phyloP scores from a whole-genome alignment of 1,140 invertebrate genomes.

The Heliothis virescens region DNA sequence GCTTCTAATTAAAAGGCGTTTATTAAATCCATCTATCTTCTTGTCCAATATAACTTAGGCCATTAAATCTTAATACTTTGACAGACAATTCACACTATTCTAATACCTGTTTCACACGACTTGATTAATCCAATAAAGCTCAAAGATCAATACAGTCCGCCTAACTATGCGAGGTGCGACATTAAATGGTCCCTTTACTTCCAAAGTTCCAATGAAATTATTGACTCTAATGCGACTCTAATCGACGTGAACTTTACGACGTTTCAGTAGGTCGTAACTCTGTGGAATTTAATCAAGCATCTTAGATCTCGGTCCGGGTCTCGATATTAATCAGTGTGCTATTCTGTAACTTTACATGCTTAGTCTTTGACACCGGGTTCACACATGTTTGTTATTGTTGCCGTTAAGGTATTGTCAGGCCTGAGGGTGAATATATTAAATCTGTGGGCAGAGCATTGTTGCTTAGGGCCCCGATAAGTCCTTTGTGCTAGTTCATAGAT shows the following conservation, averaged over 20 bases:
- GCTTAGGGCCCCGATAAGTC: slow-evolving; percentile 2
- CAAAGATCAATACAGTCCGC: slow-evolving; percentile 35
- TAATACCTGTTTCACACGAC: background rate
- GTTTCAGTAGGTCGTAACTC: slow-evolving; percentile 67
- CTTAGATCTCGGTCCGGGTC: slow-evolving; percentile 74
- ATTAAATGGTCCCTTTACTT: slow-evolving; percentile 46
- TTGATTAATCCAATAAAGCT: slow-evolving; percentile 38
- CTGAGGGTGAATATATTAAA: slow-evolving; percentile 41
- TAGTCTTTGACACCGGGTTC: slow-evolving; percentile 51
- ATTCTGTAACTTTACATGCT: slow-evolving; percentile 48
- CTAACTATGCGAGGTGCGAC: slow-evolving; percentile 41
- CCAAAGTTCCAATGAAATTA: slow-evolving; percentile 69
- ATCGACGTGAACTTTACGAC: slow-evolving; percentile 74
- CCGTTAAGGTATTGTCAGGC: slow-evolving; percentile 32
- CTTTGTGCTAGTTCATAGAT: slow-evolving; percentile 28
- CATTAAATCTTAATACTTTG: slow-evolving; percentile 18
- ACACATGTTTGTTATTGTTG: slow-evolving; percentile 44
- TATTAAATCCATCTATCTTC: slow-evolving; percentile 10
- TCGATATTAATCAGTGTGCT: slow-evolving; percentile 68
- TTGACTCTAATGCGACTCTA: slow-evolving; percentile 68
- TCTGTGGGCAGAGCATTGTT: background rate
- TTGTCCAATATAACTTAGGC: background rate
- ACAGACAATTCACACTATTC: slow-evolving; percentile 15
- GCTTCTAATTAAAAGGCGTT: background rate
- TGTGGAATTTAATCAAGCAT: slow-evolving; percentile 78